Evolutionary conservation across 1,140 invertebrate genomes (phyloP).

Genomic region (Steinernema feltiae): DNA sequence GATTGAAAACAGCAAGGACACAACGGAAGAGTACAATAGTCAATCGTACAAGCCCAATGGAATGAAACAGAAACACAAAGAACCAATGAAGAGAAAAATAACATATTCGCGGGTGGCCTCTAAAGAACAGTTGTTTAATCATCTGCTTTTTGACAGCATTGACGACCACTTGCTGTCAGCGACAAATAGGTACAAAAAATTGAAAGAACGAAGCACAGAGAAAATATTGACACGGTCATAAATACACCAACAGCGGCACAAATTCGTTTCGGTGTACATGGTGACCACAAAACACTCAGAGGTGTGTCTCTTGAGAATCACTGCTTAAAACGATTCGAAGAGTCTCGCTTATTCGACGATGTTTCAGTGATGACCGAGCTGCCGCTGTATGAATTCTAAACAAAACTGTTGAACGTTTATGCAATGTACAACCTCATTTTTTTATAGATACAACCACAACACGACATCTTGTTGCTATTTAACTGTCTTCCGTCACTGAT

Average conservation of each 20-base stretch:
- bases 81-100: slow-evolving; percentile 6
- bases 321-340: slow-evolving; percentile 51
- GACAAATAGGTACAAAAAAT: not conserved
- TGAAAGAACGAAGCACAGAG: slow-evolving; percentile 1
- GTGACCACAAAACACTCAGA: slow-evolving; percentile 39
- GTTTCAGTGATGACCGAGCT: slow-evolving; percentile 30
- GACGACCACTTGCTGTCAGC: not conserved
- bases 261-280: slow-evolving; percentile 11
- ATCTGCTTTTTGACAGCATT: not conserved
- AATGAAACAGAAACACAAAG: not conserved
- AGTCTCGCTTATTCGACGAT: slow-evolving; percentile 55
- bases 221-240: slow-evolving; percentile 19
- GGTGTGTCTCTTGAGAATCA: slow-evolving; percentile 55
- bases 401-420: not conserved
- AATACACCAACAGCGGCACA: too few relatives aligned
- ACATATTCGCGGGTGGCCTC: not conserved
- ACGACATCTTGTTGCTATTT: not conserved
- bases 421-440: not conserved
- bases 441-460: slow-evolving; percentile 6
- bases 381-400: slow-evolving; percentile 22
- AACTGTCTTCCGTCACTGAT: too few relatives aligned
- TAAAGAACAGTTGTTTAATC: not conserved
- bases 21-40: too few relatives aligned
- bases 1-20: too few relatives aligned
- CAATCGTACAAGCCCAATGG: not conserved